Base-by-base conservation (phyloP, 92 coral and sea anemone genomes). In the Porites divaricata region DNA sequence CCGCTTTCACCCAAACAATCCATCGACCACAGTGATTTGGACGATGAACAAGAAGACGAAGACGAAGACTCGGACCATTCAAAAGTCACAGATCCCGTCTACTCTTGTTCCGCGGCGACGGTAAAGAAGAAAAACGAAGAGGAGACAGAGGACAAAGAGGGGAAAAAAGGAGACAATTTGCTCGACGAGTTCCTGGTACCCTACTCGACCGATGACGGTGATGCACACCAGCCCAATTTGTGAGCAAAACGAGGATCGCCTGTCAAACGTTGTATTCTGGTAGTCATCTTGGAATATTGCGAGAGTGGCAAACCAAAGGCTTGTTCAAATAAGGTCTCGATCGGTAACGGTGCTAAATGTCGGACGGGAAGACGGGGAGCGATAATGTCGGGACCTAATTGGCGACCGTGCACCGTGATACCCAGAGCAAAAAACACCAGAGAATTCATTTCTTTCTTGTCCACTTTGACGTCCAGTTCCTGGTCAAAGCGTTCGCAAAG, bases 221-320 rank as follows among this genome's bases (percentile, higher is more conserved):
- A 28, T 2, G 41, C 41, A 28, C 76, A 72, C 76, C 76, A 72
- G 1, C 11, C 59, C 78, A 22, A 10, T 1, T 74, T 14, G 14
- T 25, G 78, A 21, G 64, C 62, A 13, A 74, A 74, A 6, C 6
- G 19, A 20, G 63, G 63, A 24, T 74, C 20, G n/a, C 78, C 78
- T 1, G 62, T 74, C 7, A 74, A 8, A 19, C 26, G 63, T 17
- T 52, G 63, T 74, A 74, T 74, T 6, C 57, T 74, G 13, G 28
- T 74, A 1, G 51, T 35, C 11, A 63, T 52, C 63, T 74, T 74
- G n/a, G 78, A 74, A 20, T 74, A 74, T 19, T 52, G 63, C 1
- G 8, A 10, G 1, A 74, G 63, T 12, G n/a, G 17, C 8, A 74
- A 1, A 8, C 62, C 78, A 22, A 74, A 74, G 2, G 78, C 63